Conservation (phyloP, 2,888 invertebrate genomes). For the Apodemia zela region DNA sequence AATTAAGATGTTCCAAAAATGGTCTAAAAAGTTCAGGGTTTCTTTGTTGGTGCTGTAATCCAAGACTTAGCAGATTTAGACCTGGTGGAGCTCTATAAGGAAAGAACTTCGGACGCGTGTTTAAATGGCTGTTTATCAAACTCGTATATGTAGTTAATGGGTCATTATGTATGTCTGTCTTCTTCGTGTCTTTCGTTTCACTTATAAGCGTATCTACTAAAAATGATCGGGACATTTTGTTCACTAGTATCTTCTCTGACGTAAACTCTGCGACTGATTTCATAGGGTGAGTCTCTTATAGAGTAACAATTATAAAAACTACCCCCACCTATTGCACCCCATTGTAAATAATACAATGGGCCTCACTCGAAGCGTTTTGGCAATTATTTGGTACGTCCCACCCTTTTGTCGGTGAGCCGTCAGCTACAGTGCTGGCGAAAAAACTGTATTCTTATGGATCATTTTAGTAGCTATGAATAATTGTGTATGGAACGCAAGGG, state of each 20-base stretch:
- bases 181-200: conserved; percentile 76
- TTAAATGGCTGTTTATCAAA: conserved; percentile 56
- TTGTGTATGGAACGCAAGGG: conserved; percentile 73
- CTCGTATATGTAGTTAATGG: conserved; percentile 58
- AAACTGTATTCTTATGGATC: conserved; percentile 59
- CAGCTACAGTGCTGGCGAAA: conserved; percentile 69
- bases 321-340: conserved; percentile 77
- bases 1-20: conserved; percentile 66
- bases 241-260: conserved; percentile 37
- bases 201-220: conserved; percentile 89
- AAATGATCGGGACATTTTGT: conserved; percentile 89
- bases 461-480: conserved; percentile 79
- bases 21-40: conserved; percentile 72
- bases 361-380: conserved; percentile 78
- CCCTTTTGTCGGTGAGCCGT: conserved; percentile 75
- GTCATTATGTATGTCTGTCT: conserved; percentile 61
- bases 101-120: conserved; percentile 70
- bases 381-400: conserved; percentile 78
- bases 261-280: conserved; percentile 57
- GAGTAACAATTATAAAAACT: conserved; percentile 79
- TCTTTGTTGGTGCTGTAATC: conserved; percentile 81
- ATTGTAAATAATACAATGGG: conserved; percentile 77
- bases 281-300: conserved; percentile 49
- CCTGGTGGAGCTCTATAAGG: conserved; percentile 83
- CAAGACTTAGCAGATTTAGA: conserved; percentile 82